Percentiles rank a stretch among this genome's conserved stretches.
These are phyloP conservation scores for Melanocharis versteri DNA, from an alignment of 2,113 vertebrate species.

Conservation along the genomic window DNA sequence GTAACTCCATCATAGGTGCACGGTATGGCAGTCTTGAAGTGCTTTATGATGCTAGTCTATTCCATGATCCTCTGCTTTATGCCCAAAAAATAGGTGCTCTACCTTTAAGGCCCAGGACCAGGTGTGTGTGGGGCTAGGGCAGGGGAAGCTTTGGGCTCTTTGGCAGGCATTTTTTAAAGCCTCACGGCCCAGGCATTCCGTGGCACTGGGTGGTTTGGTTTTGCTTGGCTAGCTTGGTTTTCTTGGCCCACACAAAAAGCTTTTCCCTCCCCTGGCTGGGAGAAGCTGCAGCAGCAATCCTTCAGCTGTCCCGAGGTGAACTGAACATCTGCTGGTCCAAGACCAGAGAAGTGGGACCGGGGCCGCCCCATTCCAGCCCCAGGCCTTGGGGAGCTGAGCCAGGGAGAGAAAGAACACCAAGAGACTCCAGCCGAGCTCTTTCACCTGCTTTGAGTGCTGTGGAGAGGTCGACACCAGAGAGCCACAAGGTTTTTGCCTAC, in stretches of 20 bases:
- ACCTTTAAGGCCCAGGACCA: rapidly evolving
- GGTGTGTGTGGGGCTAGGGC: too few relatives aligned
- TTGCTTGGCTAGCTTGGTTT: background rate
- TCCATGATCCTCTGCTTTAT: background rate
- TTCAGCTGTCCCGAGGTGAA: rapidly evolving
- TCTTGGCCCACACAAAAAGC: background rate
- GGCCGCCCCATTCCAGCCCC: rapidly evolving
- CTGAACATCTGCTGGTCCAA: rapidly evolving
- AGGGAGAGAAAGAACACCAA: background rate
- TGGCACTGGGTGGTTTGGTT: rapidly evolving
- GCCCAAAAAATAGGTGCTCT: background rate
- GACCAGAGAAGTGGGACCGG: rapidly evolving
- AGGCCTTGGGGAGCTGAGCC: background rate
- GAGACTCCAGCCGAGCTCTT: background rate
- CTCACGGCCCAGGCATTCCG: rapidly evolving
- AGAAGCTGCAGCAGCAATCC: background rate
- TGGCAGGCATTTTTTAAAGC: background rate
- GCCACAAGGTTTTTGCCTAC: background rate
- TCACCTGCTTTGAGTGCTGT: rapidly evolving
- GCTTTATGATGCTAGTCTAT: background rate
- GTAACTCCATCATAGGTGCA: background rate
- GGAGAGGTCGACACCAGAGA: background rate
- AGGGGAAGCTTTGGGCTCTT: background rate
- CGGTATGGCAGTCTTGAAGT: background rate
- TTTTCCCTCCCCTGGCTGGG: background rate